Base-by-base conservation (phyloP, 2,113 vertebrate genomes). In the Melozone crissalis region DNA sequence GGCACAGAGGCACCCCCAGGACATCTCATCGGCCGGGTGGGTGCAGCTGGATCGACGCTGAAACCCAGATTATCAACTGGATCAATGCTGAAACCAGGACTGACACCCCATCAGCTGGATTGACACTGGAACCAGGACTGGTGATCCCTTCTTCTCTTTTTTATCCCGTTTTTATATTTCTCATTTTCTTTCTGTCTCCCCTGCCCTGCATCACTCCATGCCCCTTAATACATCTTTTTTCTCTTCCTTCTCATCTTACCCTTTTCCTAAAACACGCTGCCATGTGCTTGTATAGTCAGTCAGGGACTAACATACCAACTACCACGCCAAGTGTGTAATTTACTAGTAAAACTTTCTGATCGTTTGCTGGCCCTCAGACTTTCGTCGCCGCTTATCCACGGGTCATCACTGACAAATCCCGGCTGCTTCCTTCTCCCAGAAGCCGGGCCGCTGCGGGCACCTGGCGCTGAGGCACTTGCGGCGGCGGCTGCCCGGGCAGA, bases 191-290 rank as follows among this genome's bases (percentile, higher is more conserved):
- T 44, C 23, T 26, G 5, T 44, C 23, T 26, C n/a, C 15, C 12
- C 8, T 19, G 39, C 5, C 9, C 18, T 1, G 0, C 17, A 12
- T 10, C n/a, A 19, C 19, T 24, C 10, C 20, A 15, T 2, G 4
- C 17, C 22, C 5, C 62, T 35, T 55, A 39, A 13, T 39, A 30
- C 7, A 33, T 41, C 7, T 62, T 43, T 67, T 28, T 23, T 16
- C 20, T 41, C 21, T 73, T 51, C 37, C 31, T 35, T 65, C 13
- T 65, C 68, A 33, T 20, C 27, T 44, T 7, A 55, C 6, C 6
- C 22, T 27, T 65, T 73, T 24, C 10, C 35, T 33, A 51, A 67
- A 74, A 23, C 33, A 15, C 23, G 33, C 5, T n/a, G 44, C 15
- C 3, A 7, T 13, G 44, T 44, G 51, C 44, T 74, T 24, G 19